Conservation (phyloP, 2,888 invertebrate species). For the Pemphredon lugubris region DNA sequence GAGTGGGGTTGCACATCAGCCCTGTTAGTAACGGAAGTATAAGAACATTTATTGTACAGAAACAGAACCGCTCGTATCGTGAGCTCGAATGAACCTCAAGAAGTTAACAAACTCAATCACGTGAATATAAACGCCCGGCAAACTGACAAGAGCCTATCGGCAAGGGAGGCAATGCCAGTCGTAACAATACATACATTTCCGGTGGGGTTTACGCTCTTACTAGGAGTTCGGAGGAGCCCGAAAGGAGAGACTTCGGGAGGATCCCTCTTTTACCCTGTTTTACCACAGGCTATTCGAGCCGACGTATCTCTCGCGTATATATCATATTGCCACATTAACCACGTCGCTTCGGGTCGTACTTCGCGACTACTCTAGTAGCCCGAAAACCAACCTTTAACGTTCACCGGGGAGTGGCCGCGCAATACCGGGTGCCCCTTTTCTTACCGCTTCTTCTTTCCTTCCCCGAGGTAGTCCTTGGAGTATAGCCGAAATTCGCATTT, state of each 20-base stretch:
- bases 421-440: slow-evolving; percentile 35
- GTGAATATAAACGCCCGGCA: too few species aligned
- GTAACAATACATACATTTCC: slow-evolving; percentile 54
- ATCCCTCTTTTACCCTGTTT: slow-evolving; percentile 29
- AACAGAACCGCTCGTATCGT: too few species aligned
- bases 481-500: too few species aligned
- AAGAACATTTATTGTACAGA: too few species aligned
- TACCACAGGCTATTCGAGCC: slow-evolving; percentile 62
- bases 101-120: too few species aligned
- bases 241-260: slow-evolving; percentile 36
- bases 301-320: slow-evolving; percentile 64
- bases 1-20: too few species aligned
- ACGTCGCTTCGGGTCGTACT: slow-evolving; percentile 67
- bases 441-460: slow-evolving; percentile 16
- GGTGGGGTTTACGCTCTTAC: slow-evolving; percentile 36
- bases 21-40: too few species aligned
- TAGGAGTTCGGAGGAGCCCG: slow-evolving; percentile 26
- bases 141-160: too few species aligned
- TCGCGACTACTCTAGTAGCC: slow-evolving; percentile 61
- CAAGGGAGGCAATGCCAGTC: too few species aligned
- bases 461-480: neutral
- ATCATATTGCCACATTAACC: slow-evolving; percentile 76
- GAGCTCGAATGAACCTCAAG: too few species aligned
- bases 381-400: slow-evolving; percentile 55
- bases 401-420: slow-evolving; percentile 40